Conservation (phyloP, 1,140 invertebrate genomes). For the Pseudobourletiella spinata region DNA sequence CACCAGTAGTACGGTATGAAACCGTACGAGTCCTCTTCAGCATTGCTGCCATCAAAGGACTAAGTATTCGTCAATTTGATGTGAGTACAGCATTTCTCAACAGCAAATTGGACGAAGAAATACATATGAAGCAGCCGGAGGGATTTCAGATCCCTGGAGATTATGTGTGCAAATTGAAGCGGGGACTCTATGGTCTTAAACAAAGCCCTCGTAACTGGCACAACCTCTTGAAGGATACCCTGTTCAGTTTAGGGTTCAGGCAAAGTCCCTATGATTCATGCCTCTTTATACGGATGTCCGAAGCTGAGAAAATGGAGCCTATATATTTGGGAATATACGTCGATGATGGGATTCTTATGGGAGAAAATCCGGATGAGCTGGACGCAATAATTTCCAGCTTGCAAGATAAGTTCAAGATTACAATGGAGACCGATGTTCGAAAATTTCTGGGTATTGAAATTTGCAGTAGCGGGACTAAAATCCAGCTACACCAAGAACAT, state of each 20-base stretch:
- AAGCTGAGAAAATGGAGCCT: not conserved
- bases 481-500: slow-evolving; percentile 15
- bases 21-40: slow-evolving; percentile 40
- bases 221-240: slow-evolving; percentile 24
- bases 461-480: not conserved
- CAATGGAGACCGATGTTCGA: not conserved
- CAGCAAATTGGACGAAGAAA: slow-evolving; percentile 40
- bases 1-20: slow-evolving; percentile 38
- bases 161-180: slow-evolving; percentile 31
- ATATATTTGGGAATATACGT: slow-evolving; percentile 43
- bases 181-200: slow-evolving; percentile 38
- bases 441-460: slow-evolving; percentile 40
- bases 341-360: slow-evolving; percentile 43
- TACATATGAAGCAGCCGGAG: slow-evolving; percentile 42
- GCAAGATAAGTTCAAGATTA: slow-evolving; percentile 35
- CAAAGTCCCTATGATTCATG: slow-evolving; percentile 35
- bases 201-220: slow-evolving; percentile 41
- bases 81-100: slow-evolving; percentile 42
- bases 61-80: slow-evolving; percentile 40
- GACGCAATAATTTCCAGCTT: slow-evolving; percentile 29
- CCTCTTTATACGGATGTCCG: not conserved
- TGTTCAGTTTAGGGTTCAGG: slow-evolving; percentile 34
- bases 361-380: slow-evolving; percentile 24
- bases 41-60: slow-evolving; percentile 37
- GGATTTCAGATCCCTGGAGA: slow-evolving; percentile 35